phyloP scores from a whole-genome alignment of 2,888 invertebrate genomes.

The Sesia bembeciformis region DNA sequence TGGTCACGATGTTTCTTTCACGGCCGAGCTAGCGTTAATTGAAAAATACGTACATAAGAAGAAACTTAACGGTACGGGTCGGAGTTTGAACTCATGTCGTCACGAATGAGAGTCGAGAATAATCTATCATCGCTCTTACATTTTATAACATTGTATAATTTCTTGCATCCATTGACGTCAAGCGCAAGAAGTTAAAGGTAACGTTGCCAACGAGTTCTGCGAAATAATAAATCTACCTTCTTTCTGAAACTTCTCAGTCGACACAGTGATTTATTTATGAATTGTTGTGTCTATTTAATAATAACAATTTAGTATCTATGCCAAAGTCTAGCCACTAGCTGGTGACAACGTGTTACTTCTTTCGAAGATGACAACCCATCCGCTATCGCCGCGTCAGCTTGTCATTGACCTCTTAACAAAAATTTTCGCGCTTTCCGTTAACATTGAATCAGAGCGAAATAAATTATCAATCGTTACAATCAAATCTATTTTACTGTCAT shows the following conservation, averaged over 20 bases:
- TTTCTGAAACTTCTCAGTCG: not conserved
- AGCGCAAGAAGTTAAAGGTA: not conserved
- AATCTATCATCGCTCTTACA: no score
- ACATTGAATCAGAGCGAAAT: conserved; percentile 13
- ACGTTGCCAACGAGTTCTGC: conserved; percentile 1
- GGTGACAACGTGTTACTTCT: no score
- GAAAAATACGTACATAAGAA: no score
- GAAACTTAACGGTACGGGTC: no score
- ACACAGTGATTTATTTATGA: not conserved
- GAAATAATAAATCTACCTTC: conserved; percentile 1
- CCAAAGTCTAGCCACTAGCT: not conserved
- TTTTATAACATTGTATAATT: not conserved
- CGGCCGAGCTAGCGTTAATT: no score
- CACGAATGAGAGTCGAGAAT: no score
- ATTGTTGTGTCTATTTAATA: not conserved
- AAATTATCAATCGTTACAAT: conserved; percentile 4
- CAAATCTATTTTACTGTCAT: no score
- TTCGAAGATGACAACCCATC: not conserved
- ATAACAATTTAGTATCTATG: not conserved
- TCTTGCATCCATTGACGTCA: conserved; percentile 1
- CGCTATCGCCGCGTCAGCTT: conserved; percentile 19
- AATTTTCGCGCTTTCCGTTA: conserved; percentile 29
- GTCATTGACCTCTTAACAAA: conserved; percentile 30
- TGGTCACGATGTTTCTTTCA: no score
- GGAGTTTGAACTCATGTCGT: no score